Conservation (phyloP, 2,113 vertebrate genomes). For the Accipiter cooperii region DNA sequence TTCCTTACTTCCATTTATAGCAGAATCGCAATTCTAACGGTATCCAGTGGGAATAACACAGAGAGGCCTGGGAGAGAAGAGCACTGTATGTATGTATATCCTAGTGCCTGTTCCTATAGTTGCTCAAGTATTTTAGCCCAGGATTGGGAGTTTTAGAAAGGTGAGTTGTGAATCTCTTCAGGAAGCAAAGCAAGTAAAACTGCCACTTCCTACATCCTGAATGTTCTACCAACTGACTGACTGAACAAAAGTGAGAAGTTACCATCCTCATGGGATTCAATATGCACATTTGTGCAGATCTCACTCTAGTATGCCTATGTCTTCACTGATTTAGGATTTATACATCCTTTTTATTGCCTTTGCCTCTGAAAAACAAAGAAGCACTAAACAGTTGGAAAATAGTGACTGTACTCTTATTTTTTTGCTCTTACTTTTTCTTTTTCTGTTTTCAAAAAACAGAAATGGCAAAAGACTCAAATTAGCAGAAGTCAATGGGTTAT, state of each 20-base stretch:
- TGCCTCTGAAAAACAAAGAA: neutral
- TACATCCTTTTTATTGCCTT: neutral
- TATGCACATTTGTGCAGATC: neutral
- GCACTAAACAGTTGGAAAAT: neutral
- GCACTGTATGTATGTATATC: neutral
- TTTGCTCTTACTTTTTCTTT: neutral
- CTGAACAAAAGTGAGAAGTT: neutral
- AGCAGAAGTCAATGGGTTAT: neutral
- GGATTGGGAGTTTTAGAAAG: neutral
- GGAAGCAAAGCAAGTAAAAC: neutral
- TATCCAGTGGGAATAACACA: neutral
- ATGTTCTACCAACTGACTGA: neutral
- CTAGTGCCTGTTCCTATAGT: neutral
- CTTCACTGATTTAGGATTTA: neutral
- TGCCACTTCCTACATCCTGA: neutral
- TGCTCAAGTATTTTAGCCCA: neutral
- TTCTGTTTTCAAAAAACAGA: neutral
- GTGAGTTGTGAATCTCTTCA: neutral
- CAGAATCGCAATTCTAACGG: neutral
- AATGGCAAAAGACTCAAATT: neutral
- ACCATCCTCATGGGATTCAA: neutral
- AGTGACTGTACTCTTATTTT: neutral
- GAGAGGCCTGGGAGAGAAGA: accelerated
- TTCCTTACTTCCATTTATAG: neutral
- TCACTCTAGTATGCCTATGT: neutral